Conservation (phyloP, 2,888 invertebrate species). For the Neocrepidodera transversa region DNA sequence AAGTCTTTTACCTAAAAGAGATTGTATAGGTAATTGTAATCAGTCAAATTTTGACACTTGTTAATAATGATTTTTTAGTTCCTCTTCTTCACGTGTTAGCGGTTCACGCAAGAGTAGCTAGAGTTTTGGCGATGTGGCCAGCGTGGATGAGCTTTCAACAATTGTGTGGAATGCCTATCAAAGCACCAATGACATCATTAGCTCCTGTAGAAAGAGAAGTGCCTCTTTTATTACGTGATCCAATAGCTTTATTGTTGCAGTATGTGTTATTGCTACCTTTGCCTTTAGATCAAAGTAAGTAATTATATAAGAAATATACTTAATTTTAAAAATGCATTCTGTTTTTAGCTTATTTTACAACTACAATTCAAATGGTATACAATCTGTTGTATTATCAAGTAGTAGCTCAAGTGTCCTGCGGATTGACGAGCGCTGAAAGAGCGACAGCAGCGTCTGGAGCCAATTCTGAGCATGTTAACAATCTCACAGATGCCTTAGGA, state of each 20-base stretch:
- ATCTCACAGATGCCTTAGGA: conserved; percentile 58
- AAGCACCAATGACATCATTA: conserved; percentile 54
- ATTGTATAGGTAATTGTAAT: conserved; percentile 71
- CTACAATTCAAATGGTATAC: conserved; percentile 86
- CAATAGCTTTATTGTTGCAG: conserved; percentile 84
- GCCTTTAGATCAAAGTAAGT: conserved; percentile 85
- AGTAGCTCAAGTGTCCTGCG: conserved; percentile 78
- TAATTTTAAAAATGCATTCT: too few relatives aligned
- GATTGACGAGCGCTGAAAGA: conserved; percentile 71
- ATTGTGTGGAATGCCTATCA: conserved; percentile 60
- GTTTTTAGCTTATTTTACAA: conserved; percentile 82
- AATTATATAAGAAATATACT: too few relatives aligned
- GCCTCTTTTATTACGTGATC: conserved; percentile 87
- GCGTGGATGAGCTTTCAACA: conserved; percentile 64
- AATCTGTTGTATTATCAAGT: conserved; percentile 91
- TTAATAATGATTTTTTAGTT: conserved; percentile 63
- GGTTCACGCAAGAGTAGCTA: conserved; percentile 80
- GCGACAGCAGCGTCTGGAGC: conserved; percentile 56
- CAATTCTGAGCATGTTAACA: conserved; percentile 49
- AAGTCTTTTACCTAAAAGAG: conserved; percentile 75
- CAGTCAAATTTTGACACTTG: neutral
- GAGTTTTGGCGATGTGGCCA: conserved; percentile 68
- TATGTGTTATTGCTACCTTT: conserved; percentile 85
- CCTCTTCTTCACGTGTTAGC: conserved; percentile 88
- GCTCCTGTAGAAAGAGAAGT: conserved; percentile 67